Evolutionary conservation across 2,113 vertebrate genomes (phyloP), one percentile per base, ranked within the genome.

Genomic region (Pedetes capensis): DNA sequence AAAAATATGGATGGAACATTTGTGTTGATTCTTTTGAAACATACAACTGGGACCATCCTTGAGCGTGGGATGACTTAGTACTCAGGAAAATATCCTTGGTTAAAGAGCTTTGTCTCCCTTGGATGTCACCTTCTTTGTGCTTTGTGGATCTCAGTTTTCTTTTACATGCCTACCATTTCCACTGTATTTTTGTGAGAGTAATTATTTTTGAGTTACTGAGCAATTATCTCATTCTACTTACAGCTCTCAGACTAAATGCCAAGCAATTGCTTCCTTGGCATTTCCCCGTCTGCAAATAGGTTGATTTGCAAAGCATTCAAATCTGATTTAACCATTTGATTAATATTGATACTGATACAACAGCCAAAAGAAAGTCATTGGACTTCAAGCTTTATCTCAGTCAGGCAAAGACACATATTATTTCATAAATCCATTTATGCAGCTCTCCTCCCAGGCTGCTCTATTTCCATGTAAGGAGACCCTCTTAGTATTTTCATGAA

Each of bases 151-250:
- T 88, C 27, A 32, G 11, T 89, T 82, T 79, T 63, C 44, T 82
- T 92, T 59, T 55, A 55, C 63, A 53, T 85, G 55, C 47, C 47
- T 83, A 74, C 9, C 51, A 34, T 90, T 89, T 25, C 82, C 13
- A 78, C 55, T 85, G 14, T 66, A 8, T 69, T 42, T 55, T 53
- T 93, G 51, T 78, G 78, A 90, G 49, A 57, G 25, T 37, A 88
- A 89, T 69, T 81, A 84, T 85, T 74, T 84, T 88, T 91, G 23
- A 78, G 71, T 85, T 90, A 74, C 32, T 63, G 78, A 92, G 63
- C n/a, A 61, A 80, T 94, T 91, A 96, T 82, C 39, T 92, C 84
- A 79, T 69, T 93, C 82, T 88, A 88, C 61, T 94, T 89, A 74
- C 34, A 96, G 39, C 44, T 86, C 32, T 83, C 37, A 89, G 29